phyloP scores from a whole-genome alignment of 2,113 vertebrate genomes.

The Siniperca knerii region DNA sequence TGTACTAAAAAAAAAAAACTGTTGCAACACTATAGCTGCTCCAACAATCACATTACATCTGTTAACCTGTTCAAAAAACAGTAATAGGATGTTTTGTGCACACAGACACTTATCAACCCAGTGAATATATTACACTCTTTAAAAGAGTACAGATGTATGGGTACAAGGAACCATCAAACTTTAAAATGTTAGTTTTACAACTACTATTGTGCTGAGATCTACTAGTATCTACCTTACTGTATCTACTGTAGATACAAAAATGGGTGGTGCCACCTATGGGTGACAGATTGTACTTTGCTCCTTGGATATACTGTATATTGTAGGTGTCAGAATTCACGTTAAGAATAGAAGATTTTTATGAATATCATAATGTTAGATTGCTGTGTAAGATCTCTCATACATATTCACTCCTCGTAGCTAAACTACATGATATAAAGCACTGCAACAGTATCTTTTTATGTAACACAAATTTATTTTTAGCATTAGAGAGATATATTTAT shows the following conservation, averaged over 20 bases:
- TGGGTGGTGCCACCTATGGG: constrained; percentile 67
- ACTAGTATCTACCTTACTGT: neutral
- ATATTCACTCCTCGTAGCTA: constrained; percentile 8
- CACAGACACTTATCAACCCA: neutral
- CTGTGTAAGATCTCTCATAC: constrained; percentile 13
- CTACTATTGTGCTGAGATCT: constrained; percentile 1
- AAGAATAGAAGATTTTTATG: neutral
- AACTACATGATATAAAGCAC: constrained; percentile 28
- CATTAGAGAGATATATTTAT: constrained; percentile 41
- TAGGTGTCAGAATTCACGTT: constrained; percentile 9
- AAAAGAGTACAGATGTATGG: neutral
- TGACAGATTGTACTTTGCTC: constrained; percentile 26
- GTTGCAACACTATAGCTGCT: neutral
- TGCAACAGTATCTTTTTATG: constrained; percentile 54
- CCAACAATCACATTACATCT: neutral
- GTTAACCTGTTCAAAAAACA: neutral
- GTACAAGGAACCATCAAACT: neutral
- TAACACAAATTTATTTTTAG: constrained; percentile 71
- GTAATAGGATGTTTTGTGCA: neutral
- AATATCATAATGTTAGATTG: constrained; percentile 7
- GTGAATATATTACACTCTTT: neutral
- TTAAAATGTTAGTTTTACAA: neutral
- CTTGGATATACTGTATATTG: neutral
- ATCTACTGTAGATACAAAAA: constrained; percentile 41
- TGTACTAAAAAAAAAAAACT: neutral